phyloP scores from a whole-genome alignment of 2,888 invertebrate genomes.

The Cantharis rustica region DNA sequence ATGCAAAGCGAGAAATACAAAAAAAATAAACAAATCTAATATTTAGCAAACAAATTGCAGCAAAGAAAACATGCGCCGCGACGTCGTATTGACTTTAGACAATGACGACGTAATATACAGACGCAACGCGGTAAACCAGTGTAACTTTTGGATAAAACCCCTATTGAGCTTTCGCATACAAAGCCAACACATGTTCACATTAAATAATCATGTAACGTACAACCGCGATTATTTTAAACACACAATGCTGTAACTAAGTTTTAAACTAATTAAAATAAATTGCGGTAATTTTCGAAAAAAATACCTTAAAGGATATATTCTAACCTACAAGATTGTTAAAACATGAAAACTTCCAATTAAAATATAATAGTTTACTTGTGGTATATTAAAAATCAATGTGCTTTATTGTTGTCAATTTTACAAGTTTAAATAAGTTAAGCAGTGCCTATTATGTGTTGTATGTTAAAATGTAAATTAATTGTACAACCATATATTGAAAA shows the following conservation, averaged over 20 bases:
- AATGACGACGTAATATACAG: conserved; percentile 21
- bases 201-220: not conserved
- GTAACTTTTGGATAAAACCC: not conserved
- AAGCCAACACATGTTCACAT: not conserved
- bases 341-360: not conserved
- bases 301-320: not conserved
- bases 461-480: not conserved
- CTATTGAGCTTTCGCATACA: not conserved
- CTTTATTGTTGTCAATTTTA: conserved; percentile 18
- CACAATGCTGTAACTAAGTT: not conserved
- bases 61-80: conserved; percentile 34
- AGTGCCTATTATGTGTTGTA: conserved; percentile 20
- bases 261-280: not conserved
- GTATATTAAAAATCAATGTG: conserved; percentile 18
- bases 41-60: not conserved
- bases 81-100: conserved; percentile 31
- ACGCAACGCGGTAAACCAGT: conserved; percentile 39
- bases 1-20: not conserved
- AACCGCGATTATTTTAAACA: not conserved
- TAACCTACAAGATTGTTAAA: not conserved
- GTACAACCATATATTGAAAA: not conserved
- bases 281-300: not conserved
- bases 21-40: not conserved
- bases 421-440: not conserved
- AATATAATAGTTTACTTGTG: not conserved